Base-by-base conservation (phyloP, 2,888 invertebrate genomes). In the Napeogenes inachia region DNA sequence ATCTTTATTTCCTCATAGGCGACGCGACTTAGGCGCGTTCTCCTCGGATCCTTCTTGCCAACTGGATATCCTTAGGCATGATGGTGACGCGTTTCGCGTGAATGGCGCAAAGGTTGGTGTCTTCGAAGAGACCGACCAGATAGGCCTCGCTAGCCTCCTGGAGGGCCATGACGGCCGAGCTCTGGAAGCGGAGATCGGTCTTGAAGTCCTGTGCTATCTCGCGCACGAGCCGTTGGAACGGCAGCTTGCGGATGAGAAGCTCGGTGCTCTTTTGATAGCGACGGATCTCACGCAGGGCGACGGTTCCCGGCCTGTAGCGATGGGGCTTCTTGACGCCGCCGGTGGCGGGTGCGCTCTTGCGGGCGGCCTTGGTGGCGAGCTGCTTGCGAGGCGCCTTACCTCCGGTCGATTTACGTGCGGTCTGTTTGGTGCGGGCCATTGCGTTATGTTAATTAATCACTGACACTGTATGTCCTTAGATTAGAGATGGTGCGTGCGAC, bases 181-280 rank as follows among this genome's bases (percentile, higher is more conserved):
- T 54, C 91, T 98, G 98, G 93, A 98, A 98, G 91, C 97, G 95
- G 73, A 98, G 92, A 89, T 98, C 97, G 73, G 97, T 98, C 87
- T 98, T 98, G 94, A 98, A 98, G 85, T 98, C 98, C 82, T 98
- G 98, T 2, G 98, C 98, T 54, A 97, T 97, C 93, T 97, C 97
- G 92, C 97, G 93, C 63, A 97, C 97, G 75, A 97, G 89, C 76
- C 96, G 94, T 83, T 97, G 97, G 93, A 97, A 97, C 32, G 97
- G 96, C 84, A 97, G 87, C 87, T 97, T 97, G 78, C 96, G 93
- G 91, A 97, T 97, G 42, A 42, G 42, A 12, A 42, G 50, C 84
- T 97, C 97, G 4, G 97, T 97, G 2, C 95, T 95, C 84, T 97
- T 94, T 77, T 95, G 94, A 77, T 94, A 95, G 69, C 94, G 89